A percentile compares a stretch with the other conserved stretches of the same genome.
Conservation (phyloP, 2,888 invertebrate species). For the Lepidocyrtoides sp. region DNA sequence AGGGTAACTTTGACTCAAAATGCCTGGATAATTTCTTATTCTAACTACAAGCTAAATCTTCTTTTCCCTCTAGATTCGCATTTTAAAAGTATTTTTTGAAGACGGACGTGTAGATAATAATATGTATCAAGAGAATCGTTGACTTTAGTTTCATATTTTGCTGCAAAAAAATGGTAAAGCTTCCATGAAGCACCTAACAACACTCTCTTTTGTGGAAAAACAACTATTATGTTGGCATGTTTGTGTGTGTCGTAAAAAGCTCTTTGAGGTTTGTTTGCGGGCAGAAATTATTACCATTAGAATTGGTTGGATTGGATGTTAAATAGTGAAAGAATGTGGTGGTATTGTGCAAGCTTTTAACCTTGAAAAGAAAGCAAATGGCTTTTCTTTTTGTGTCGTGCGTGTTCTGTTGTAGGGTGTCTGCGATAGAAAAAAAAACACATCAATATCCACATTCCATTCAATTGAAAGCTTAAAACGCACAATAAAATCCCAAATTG, state of each 20-base stretch:
- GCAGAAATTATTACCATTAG: slow-evolving; percentile 34
- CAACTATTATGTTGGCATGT: neutral
- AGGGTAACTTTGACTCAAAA: too few relatives aligned
- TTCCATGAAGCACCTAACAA: too few relatives aligned
- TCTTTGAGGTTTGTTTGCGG: slow-evolving; percentile 35
- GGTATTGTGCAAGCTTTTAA: slow-evolving; percentile 50
- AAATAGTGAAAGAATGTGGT: too few relatives aligned
- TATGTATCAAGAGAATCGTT: too few relatives aligned
- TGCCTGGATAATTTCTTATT: too few relatives aligned
- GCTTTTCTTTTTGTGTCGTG: neutral
- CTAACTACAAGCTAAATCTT: too few relatives aligned
- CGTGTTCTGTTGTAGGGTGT: neutral
- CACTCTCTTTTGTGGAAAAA: slow-evolving; percentile 32
- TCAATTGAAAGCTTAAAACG: slow-evolving; percentile 24
- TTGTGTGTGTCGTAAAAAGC: slow-evolving; percentile 27
- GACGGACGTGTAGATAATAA: too few relatives aligned
- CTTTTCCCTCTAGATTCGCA: too few relatives aligned
- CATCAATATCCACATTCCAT: neutral
- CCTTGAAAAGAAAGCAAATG: slow-evolving; percentile 66
- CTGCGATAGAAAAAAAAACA: neutral
- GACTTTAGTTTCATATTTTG: too few relatives aligned
- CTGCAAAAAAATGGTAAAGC: too few relatives aligned
- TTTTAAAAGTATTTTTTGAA: too few relatives aligned
- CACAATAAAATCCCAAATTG: neutral
- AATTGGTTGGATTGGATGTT: too few relatives aligned